These are phyloP conservation scores for Chymomyza amoena DNA, from an alignment of 2,888 invertebrate genomes.

Conservation along the genomic window DNA sequence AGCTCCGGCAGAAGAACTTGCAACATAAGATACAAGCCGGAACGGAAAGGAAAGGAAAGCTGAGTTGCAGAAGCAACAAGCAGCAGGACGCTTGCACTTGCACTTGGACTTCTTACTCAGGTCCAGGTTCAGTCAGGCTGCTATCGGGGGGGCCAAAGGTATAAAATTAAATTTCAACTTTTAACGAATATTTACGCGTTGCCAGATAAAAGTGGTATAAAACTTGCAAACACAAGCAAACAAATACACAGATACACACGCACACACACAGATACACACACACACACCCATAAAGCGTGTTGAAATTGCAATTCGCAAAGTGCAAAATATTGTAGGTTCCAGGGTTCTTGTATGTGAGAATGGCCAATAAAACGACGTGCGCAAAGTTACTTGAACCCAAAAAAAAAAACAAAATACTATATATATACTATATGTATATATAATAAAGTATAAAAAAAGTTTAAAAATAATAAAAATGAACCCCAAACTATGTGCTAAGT, in stretches of 20 bases:
- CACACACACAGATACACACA: no score
- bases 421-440: background rate
- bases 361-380: slow-evolving; percentile 29
- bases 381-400: background rate
- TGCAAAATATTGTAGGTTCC: slow-evolving; percentile 39
- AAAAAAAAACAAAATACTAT: background rate
- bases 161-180: slow-evolving; percentile 73
- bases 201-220: slow-evolving; percentile 70
- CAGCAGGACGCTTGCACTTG: background rate
- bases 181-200: slow-evolving; percentile 72
- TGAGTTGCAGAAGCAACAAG: background rate
- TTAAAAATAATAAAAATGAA: background rate
- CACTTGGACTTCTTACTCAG: background rate
- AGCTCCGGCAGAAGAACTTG: background rate
- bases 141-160: slow-evolving; percentile 16
- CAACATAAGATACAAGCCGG: background rate
- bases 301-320: slow-evolving; percentile 37
- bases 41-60: no score
- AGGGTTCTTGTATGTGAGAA: slow-evolving; percentile 27
- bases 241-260: background rate
- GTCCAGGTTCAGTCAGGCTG: no score
- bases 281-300: slow-evolving; percentile 13
- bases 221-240: slow-evolving; percentile 31
- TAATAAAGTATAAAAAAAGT: background rate
- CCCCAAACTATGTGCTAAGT: slow-evolving; percentile 60